Evolutionary conservation across 2,888 invertebrate genomes (phyloP), one percentile per base, ranked within the genome.

Genomic region (Calameuta filiformis): DNA sequence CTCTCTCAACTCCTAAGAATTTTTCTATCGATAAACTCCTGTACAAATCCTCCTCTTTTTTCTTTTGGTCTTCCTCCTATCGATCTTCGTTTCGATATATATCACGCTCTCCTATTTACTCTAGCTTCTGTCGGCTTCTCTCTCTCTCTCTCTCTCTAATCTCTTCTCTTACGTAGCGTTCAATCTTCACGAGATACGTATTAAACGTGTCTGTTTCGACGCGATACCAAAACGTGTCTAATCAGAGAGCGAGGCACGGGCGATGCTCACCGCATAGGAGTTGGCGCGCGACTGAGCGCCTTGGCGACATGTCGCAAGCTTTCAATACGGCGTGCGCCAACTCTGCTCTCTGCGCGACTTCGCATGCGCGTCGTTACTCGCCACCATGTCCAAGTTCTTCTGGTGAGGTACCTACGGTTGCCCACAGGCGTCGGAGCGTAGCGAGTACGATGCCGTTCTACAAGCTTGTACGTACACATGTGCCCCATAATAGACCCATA

Each of bases 251-350:
- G 33, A 71, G 34, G 33, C 33, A 71, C 71, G 12, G 33, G 71
- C 71, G 15, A 71, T 71, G 71, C 71, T 71, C 31, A 33, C 30
- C 87, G 81, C 84, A 87, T 87, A 85, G 89, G 85, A 88, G 90
- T 88, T 90, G 88, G 88, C 90, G 91, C 90, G 90, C 91, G 86
- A 91, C 91, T 91, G 91, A 89, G 84, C 88, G 82, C 82, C 87
- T 85, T 82, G 82, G 84, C 86, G 83, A 85, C 90, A 90, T 90
- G 91, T 90, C 90, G 90, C 89, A 91, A 91, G 90, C 88, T 91
- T 91, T 91, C 88, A 91, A 90, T 90, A 88, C 87, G 85, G 86
- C 87, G 86, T 87, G 87, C 89, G 87, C 84, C 85, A 85, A 85
- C 86, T 84, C 82, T 79, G 76, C 82, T 81, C 79, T 79, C 35